A percentile compares a stretch with the other conserved stretches of the same genome.
These are phyloP conservation scores for Cinara cedri DNA, from an alignment of 2,888 invertebrate genomes.

Conservation along the genomic window DNA sequence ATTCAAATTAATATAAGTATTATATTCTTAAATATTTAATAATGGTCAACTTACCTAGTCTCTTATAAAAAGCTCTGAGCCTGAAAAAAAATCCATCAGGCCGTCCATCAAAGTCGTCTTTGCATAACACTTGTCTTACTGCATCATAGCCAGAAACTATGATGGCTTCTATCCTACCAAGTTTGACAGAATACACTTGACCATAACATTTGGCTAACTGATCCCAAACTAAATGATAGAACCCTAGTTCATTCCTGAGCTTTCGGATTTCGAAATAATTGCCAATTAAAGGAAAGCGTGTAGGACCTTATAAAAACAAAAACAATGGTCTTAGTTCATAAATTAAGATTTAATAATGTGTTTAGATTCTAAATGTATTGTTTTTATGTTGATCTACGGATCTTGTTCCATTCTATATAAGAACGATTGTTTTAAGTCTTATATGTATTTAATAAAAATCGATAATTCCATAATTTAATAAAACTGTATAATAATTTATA, in stretches of 20 bases:
- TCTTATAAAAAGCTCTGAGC: constrained; percentile 71
- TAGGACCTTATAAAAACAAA: constrained; percentile 65
- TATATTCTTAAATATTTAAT: not conserved
- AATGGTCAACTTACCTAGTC: constrained; percentile 67
- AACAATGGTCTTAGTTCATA: not conserved
- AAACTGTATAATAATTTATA: no score
- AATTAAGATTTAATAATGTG: not conserved
- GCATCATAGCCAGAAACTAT: constrained; percentile 70
- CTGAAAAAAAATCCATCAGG: constrained; percentile 75
- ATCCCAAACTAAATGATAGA: constrained; percentile 70
- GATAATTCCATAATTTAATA: no score
- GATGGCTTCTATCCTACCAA: constrained; percentile 70
- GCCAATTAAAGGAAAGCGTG: constrained; percentile 68
- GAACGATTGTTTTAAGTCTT: no score
- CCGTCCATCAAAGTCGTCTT: constrained; percentile 73
- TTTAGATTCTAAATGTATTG: not conserved
- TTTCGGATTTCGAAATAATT: constrained; percentile 64
- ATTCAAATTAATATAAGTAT: not conserved
- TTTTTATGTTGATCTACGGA: no score
- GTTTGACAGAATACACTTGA: constrained; percentile 71
- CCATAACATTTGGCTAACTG: constrained; percentile 70
- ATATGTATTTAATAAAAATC: no score
- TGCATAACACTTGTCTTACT: constrained; percentile 69
- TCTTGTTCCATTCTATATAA: no score
- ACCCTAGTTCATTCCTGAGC: constrained; percentile 63